These are phyloP conservation scores for Hydrozoanthus tunicans DNA, from an alignment of 64 coral and sea anemone genomes.

Conservation along the genomic window DNA sequence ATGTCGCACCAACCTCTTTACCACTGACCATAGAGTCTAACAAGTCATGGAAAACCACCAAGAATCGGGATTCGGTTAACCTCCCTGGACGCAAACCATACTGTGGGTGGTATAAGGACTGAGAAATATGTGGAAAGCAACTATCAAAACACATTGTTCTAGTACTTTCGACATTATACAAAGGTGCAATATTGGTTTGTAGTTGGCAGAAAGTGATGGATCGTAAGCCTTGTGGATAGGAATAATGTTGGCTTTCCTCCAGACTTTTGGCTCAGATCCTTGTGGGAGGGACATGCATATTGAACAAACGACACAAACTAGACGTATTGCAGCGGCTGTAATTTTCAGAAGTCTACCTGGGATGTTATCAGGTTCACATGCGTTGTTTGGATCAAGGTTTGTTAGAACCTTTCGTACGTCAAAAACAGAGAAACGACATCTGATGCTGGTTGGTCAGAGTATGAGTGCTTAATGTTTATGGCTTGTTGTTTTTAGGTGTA, in stretches of 20 bases:
- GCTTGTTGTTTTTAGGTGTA: constrained; percentile 15
- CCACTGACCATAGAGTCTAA: too few relatives aligned
- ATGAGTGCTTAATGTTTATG: neutral
- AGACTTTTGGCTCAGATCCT: neutral
- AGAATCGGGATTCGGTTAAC: too few relatives aligned
- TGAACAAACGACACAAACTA: neutral
- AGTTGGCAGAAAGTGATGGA: constrained; percentile 9
- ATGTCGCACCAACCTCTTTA: too few relatives aligned
- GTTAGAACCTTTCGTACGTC: neutral
- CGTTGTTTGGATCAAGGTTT: neutral
- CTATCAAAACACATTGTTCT: neutral
- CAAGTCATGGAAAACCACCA: too few relatives aligned
- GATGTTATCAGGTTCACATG: neutral
- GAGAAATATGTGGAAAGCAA: neutral
- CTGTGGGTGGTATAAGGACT: too few relatives aligned
- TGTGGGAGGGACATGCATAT: neutral
- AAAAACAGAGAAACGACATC: neutral
- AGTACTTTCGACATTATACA: neutral
- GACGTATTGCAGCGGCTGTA: neutral
- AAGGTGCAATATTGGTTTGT: neutral
- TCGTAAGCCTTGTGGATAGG: neutral
- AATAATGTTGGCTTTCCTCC: neutral
- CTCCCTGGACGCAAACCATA: too few relatives aligned
- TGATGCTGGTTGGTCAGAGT: neutral
- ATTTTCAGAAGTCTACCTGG: constrained; percentile 1